Conservation (phyloP, 2,888 invertebrate species). For the Acronicta aceris region DNA sequence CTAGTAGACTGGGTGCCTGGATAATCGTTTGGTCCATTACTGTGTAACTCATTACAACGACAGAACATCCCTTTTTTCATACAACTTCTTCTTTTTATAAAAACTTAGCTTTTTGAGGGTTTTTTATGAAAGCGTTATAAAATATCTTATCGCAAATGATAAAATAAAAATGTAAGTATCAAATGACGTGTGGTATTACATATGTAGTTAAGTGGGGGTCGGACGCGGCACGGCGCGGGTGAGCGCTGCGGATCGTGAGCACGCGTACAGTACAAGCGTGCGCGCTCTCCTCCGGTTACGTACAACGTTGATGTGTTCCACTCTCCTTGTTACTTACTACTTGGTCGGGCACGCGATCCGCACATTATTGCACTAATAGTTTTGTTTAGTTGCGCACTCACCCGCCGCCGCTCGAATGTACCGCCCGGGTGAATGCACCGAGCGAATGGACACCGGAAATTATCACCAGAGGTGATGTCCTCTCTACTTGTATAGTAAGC, state of each 20-base stretch:
- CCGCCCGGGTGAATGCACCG: neutral
- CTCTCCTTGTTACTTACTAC: neutral
- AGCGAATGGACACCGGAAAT: neutral
- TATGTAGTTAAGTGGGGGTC: too few species aligned
- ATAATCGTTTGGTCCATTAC: too few species aligned
- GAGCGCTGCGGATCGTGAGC: neutral
- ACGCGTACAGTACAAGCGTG: neutral
- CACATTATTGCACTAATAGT: neutral
- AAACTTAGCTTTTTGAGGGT: too few species aligned
- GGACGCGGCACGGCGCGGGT: neutral
- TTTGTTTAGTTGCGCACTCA: neutral
- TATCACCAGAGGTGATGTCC: neutral
- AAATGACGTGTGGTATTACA: too few species aligned
- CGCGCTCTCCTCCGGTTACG: neutral
- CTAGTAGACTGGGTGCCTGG: too few species aligned
- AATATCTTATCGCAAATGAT: too few species aligned
- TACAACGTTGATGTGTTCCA: neutral
- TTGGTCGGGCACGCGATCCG: neutral
- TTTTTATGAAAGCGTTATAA: too few species aligned
- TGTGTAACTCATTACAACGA: too few species aligned
- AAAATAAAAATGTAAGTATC: too few species aligned
- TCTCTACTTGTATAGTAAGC: too few species aligned
- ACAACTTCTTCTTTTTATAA: too few species aligned
- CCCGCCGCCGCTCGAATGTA: neutral
- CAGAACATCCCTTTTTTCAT: too few species aligned